phyloP scores from a whole-genome alignment of 2,113 vertebrate species.

The Esox niger region DNA sequence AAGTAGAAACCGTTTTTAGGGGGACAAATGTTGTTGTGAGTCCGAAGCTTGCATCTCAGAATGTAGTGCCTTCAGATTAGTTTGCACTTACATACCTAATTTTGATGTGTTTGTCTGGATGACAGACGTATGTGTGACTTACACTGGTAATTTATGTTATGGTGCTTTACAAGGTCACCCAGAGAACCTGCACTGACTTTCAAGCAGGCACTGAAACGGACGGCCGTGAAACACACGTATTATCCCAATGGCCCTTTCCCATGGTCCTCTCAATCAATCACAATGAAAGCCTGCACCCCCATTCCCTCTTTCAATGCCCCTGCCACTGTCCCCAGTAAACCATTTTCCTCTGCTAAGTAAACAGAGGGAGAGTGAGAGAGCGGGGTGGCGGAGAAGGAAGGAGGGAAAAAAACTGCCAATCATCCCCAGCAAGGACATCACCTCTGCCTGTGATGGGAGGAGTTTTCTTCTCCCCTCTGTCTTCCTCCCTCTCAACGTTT shows the following conservation, averaged over 20 bases:
- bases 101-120: background rate
- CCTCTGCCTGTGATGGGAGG: constrained; percentile 15
- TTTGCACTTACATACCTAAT: background rate
- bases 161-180: constrained; percentile 25
- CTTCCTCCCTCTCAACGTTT: constrained; percentile 13
- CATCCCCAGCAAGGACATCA: constrained; percentile 43
- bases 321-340: constrained; percentile 42
- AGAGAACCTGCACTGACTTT: constrained; percentile 32
- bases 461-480: constrained; percentile 6
- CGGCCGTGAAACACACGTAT: constrained; percentile 38
- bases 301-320: constrained; percentile 24
- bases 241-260: constrained; percentile 53
- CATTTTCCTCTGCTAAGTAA: constrained; percentile 58
- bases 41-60: background rate
- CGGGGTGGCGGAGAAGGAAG: constrained; percentile 6
- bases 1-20: too few relatives aligned
- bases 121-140: background rate
- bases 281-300: constrained; percentile 42
- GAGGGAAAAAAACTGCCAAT: constrained; percentile 45
- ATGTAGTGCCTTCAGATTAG: background rate
- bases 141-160: background rate
- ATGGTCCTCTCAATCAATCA: constrained; percentile 60
- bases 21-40: background rate
- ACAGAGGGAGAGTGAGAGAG: constrained; percentile 35
- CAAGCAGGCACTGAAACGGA: constrained; percentile 35